Percentiles rank a stretch among this genome's conserved stretches.
Evolutionary conservation across 2,113 vertebrate species (phyloP).

Genomic region (Alexandromys fortis): DNA sequence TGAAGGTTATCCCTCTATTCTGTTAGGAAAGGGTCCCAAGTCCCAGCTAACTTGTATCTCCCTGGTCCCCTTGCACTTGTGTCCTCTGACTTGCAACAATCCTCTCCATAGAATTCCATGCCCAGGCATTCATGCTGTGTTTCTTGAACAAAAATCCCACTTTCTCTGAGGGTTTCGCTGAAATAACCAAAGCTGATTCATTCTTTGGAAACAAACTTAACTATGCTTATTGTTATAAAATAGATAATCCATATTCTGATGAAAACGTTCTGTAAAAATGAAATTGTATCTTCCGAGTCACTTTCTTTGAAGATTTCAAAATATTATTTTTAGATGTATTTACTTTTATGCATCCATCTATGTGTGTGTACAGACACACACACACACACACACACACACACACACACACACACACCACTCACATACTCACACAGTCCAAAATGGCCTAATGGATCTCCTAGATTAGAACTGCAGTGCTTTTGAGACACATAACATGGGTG

Average conservation of each 20-base stretch:
- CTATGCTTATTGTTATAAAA: neutral
- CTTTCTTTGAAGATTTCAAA: neutral
- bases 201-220: neutral
- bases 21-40: neutral
- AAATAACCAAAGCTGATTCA: neutral
- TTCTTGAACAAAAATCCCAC: neutral
- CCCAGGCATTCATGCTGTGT: neutral
- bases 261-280: neutral
- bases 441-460: neutral
- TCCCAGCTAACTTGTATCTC: accelerated
- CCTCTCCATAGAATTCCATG: neutral
- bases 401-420: neutral
- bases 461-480: neutral
- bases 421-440: neutral
- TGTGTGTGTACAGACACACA: neutral
- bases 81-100: too few species aligned
- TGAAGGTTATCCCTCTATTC: neutral
- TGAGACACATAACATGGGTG: neutral
- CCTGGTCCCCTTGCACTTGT: neutral
- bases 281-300: neutral
- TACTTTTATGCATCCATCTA: neutral
- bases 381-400: neutral
- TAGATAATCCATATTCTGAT: neutral
- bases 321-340: neutral
- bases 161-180: neutral